Evolutionary conservation across 2,888 invertebrate species (phyloP), one percentile per base, ranked within the genome.

Genomic region (Lathronympha strigana): DNA sequence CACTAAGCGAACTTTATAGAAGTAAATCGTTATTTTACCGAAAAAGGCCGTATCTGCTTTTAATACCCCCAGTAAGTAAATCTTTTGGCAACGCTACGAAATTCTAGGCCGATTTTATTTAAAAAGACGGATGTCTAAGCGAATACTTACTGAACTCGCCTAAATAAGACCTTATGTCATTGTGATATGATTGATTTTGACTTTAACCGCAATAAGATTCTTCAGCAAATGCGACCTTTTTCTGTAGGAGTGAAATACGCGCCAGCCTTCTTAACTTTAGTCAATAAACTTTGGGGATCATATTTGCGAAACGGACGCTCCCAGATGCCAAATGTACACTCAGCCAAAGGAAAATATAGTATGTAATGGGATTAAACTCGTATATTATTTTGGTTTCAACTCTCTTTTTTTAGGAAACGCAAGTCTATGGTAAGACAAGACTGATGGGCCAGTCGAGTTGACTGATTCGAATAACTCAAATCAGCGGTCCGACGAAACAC

Each of bases 211-310:
- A 6, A 33, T 6, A 13, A 4, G 8, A n/a, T 21, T 33, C 11
- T 19, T 19, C n/a, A 9, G 33, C 2, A 36, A 13, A 43, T 28
- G 9, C 4, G 55, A 6, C 55, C 40, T 43, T 55, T 40, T 55
- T 25, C 2, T 5, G 1, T 9, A 15, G 21, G 13, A 17, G 38
- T 2, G 54, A 40, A 45, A 43, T 43, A 55, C 19, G 19, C 28
- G 43, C 40, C 19, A 36, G 50, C n/a, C 49, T 28, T 40, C 2
- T n/a, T 28, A 28, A 55, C 40, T 55, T 38, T 25, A 55, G 55
- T 43, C 55, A 55, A 55, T 55, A 55, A 55, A 55, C 21, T 45
- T 45, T 25, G 17, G 54, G 54, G 25, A 36, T 40, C 40, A 36
- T 40, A 40, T 28, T 28, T 43, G 8, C 40, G 40, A 17, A 55